Percentiles rank a stretch among this genome's conserved stretches.
phyloP scores from a whole-genome alignment of 1,140 invertebrate species.

The Pseudomyrmex dendroicus region DNA sequence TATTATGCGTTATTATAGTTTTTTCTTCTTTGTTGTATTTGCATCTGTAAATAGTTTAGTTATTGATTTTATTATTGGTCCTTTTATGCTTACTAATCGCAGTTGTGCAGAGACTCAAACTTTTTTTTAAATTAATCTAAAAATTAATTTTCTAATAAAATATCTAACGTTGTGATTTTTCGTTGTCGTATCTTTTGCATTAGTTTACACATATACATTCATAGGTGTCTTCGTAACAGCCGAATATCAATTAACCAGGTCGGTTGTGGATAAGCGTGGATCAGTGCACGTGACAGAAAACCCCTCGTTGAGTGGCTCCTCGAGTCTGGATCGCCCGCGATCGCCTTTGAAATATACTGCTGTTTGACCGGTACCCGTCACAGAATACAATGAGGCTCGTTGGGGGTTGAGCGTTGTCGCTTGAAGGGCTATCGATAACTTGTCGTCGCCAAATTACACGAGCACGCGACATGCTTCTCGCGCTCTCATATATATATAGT shows the following conservation, averaged over 20 bases:
- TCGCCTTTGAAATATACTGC: constrained; percentile 83
- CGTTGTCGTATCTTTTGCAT: constrained; percentile 42
- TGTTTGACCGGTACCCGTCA: constrained; percentile 82
- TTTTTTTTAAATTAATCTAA: too few species aligned
- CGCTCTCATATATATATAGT: constrained; percentile 20
- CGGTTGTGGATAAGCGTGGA: constrained; percentile 74
- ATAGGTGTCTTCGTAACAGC: constrained; percentile 62
- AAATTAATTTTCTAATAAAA: too few species aligned
- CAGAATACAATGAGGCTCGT: constrained; percentile 81
- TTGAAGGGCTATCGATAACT: constrained; percentile 83
- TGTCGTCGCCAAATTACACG: constrained; percentile 81
- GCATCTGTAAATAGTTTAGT: too few species aligned
- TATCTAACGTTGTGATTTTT: constrained; percentile 41
- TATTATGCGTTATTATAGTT: too few species aligned
- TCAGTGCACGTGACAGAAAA: constrained; percentile 84
- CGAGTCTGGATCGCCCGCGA: constrained; percentile 70
- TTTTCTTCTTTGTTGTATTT: too few species aligned
- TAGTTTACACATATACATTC: constrained; percentile 12
- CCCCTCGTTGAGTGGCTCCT: constrained; percentile 79
- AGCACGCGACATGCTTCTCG: constrained; percentile 61
- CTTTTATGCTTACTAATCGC: too few species aligned
- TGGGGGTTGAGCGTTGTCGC: constrained; percentile 79
- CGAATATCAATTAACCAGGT: constrained; percentile 80
- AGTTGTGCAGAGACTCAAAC: too few species aligned
- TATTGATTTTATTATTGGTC: too few species aligned